Percentiles rank a stretch among this genome's conserved stretches.
Evolutionary conservation across 2,888 invertebrate species (phyloP).

Genomic region (Noctua janthe): DNA sequence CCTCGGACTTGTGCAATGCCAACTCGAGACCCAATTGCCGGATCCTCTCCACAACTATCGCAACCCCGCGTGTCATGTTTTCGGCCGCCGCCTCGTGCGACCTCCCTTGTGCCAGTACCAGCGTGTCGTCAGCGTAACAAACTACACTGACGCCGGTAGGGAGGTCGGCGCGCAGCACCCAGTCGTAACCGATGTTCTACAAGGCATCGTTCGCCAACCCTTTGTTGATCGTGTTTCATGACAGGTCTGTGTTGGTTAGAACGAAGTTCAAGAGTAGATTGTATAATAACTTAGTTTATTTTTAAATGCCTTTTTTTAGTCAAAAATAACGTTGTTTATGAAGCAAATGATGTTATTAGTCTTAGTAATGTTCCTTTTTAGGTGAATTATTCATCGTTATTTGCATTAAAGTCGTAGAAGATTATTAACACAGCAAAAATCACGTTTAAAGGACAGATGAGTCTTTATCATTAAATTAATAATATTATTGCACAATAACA

Average conservation of each 20-base stretch:
- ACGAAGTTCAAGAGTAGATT: not conserved
- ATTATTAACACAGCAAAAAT: not conserved
- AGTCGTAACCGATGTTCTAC: too few relatives aligned
- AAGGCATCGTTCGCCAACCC: conserved; percentile 64
- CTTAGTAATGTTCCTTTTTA: not conserved
- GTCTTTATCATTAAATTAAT: not conserved
- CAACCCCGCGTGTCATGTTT: too few relatives aligned
- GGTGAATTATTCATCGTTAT: not conserved
- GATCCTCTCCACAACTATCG: too few relatives aligned
- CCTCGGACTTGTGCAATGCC: too few relatives aligned
- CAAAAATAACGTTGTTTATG: not conserved
- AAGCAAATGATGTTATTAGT: too few relatives aligned
- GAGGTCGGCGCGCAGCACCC: too few relatives aligned
- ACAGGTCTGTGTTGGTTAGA: conserved; percentile 12
- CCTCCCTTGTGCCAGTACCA: too few relatives aligned
- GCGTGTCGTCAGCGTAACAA: too few relatives aligned
- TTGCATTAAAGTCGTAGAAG: not conserved
- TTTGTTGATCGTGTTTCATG: conserved; percentile 45
- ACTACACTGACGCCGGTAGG: too few relatives aligned
- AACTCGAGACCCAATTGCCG: too few relatives aligned
- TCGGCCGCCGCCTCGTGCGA: too few relatives aligned
- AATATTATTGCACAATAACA: not conserved
- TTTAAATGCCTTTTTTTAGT: not conserved
- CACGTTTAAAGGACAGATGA: not conserved
- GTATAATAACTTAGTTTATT: not conserved